These are phyloP conservation scores for Musca vetustissima DNA, from an alignment of 1,140 invertebrate genomes.

Conservation along the genomic window DNA sequence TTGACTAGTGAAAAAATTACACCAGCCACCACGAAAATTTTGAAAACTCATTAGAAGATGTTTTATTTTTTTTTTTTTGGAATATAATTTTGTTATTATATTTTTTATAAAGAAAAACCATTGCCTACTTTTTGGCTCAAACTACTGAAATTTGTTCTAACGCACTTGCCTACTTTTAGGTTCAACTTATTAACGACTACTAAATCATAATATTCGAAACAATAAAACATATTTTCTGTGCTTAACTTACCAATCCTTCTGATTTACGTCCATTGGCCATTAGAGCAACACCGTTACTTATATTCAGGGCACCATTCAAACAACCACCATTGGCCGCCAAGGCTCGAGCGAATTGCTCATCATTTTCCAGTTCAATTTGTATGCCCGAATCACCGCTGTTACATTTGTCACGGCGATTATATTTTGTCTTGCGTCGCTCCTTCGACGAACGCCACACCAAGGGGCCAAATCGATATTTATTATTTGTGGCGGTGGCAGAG, in stretches of 20 bases:
- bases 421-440: constrained; percentile 70
- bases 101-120: too few species aligned
- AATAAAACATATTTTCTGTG: too few species aligned
- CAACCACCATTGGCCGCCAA: constrained; percentile 8
- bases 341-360: constrained; percentile 43
- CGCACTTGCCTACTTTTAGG: too few species aligned
- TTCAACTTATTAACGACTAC: too few species aligned
- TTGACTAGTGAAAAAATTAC: too few species aligned
- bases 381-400: constrained; percentile 77
- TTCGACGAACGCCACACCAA: constrained; percentile 72
- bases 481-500: background rate
- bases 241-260: constrained; percentile 26
- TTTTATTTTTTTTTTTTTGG: too few species aligned
- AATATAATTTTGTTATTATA: too few species aligned
- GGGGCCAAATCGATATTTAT: constrained; percentile 63
- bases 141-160: too few species aligned
- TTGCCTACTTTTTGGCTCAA: too few species aligned
- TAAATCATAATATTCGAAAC: too few species aligned
- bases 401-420: constrained; percentile 70
- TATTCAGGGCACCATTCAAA: background rate
- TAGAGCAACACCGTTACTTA: background rate
- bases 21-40: too few species aligned
- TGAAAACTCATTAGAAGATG: too few species aligned
- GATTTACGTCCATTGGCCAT: background rate
- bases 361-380: constrained; percentile 65